A percentile compares a stretch with the other conserved stretches of the same genome.
Conservation (phyloP, 2,113 vertebrate species). For the Antigone vipio region DNA sequence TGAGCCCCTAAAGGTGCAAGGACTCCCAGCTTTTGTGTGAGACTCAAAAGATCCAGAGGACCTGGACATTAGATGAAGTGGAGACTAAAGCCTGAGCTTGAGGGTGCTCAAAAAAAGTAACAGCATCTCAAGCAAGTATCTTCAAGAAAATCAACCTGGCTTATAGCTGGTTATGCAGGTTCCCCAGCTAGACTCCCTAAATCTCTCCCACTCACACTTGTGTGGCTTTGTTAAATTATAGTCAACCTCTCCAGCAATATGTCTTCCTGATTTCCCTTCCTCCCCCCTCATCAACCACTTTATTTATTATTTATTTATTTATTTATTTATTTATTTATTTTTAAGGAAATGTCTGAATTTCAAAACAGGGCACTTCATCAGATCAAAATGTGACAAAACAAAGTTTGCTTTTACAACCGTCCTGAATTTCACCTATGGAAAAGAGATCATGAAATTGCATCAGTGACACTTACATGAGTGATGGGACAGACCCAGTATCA, state of each 20-base stretch:
- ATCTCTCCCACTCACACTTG: background rate
- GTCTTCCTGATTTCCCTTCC: background rate
- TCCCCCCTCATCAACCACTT: background rate
- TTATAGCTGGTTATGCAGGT: background rate
- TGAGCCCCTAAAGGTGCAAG: background rate
- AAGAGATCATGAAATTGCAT: background rate
- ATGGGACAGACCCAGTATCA: background rate
- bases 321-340: too few relatives aligned
- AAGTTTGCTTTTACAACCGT: background rate
- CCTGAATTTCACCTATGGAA: background rate
- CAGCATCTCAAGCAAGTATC: background rate
- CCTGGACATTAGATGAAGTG: background rate
- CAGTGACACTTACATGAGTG: accelerated
- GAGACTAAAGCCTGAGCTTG: background rate
- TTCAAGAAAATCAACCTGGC: background rate
- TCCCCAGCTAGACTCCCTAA: background rate
- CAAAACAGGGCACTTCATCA: background rate
- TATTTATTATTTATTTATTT: too few relatives aligned
- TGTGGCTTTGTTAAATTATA: background rate
- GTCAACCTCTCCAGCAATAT: background rate
- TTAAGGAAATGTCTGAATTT: background rate
- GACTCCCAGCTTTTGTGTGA: background rate
- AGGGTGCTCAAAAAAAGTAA: background rate
- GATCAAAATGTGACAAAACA: background rate
- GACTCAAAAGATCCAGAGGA: background rate